Base-by-base conservation (phyloP, 2,797 vertebrate species). In the Hippocampus kuda region DNA sequence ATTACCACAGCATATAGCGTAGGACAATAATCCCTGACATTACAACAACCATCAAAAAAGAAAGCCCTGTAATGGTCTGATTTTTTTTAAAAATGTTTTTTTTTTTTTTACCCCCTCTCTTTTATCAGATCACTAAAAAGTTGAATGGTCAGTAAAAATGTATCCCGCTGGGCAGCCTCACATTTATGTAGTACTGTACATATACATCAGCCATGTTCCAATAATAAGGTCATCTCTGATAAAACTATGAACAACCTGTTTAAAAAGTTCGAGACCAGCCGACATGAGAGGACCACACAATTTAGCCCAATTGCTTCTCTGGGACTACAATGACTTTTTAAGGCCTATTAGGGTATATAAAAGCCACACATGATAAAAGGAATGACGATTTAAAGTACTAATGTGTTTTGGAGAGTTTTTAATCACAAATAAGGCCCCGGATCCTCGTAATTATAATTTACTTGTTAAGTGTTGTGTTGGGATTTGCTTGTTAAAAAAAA, bases 361-460 rank as follows among this genome's bases (percentile, higher is more conserved):
- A 57, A 26, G 54, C 5, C 24, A 57, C n/a, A 57, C n/a, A 57
- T 57, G 24, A 57, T 57, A 57, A 57, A 57, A 12, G 54, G 54
- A 57, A 24, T 57, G 54, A 57, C 11, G 4, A 57, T 26, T 57
- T 57, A 26, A 57, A 26, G 54, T 57, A 57, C 54, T 57, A 57
- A 57, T 57, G 54, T 26, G 54, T 57, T 57, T 57, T 24, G 5
- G 24, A 57, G 54, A 27, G 24, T 57, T 15, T 57, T 57, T 26
- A 57, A 57, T 57, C n/a, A 57, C 54, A 57, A 57, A 57, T 57
- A 26, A 57, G 54, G 24, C 54, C 54, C 54, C 54, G 12, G 54
- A 26, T 24, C 54, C 54, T 57, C 24, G 24, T 57, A 26, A 57
- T 57, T 26, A 27, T 24, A 57, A n/a, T 26, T 57, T 57, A 57